Base-by-base conservation (phyloP, 2,888 invertebrate genomes). In the Andricus quercusramuli region DNA sequence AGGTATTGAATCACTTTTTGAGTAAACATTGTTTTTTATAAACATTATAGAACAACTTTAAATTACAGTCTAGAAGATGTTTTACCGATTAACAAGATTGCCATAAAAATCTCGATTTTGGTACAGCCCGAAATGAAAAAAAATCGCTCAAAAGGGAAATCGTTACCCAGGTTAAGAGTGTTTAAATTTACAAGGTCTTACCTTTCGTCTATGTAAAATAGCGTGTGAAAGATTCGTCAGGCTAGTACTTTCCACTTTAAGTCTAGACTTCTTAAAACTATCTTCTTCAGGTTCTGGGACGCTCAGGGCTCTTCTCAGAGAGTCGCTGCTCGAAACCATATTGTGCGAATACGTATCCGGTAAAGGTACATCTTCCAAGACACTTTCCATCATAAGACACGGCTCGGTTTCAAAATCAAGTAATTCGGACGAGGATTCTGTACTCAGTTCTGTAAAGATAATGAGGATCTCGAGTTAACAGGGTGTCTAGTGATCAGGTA, bases 381-480 rank as follows among this genome's bases (percentile, higher is more conserved):
- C 97, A 78, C 96, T 96, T 88, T 97, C 97, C 94, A 96, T 97
- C 94, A 97, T 96, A 32, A 97, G 93, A 87, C 96, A 96, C 0
- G 97, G 97, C 89, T 97, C 97, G 0, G 97, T 97, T 94, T 97
- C 97, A 0, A 96, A 97, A 92, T 97, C 97, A 59, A 97, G 93
- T 91, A 97, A 94, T 89, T 97, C 97, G 8, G 96, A 96, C 25
- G 92, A 91, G 11, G 96, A 96, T 93, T 96, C 96, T 44, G 89
- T 88, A 47, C 90, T 91, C 79, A 92, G 82, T 83, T 96, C 96
- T 96, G 84, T 51, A n/a, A 44, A 44, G 17, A 78, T n/a, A 15
- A 47, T 47, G 17, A 17, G 1, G 3, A 1, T 47, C 15, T 47
- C 0, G 47, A 47, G 17, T 47, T 47, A 47, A n/a, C n/a, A n/a